These are phyloP conservation scores for Rhinella marina DNA, from an alignment of 2,797 vertebrate genomes.

Conservation along the genomic window DNA sequence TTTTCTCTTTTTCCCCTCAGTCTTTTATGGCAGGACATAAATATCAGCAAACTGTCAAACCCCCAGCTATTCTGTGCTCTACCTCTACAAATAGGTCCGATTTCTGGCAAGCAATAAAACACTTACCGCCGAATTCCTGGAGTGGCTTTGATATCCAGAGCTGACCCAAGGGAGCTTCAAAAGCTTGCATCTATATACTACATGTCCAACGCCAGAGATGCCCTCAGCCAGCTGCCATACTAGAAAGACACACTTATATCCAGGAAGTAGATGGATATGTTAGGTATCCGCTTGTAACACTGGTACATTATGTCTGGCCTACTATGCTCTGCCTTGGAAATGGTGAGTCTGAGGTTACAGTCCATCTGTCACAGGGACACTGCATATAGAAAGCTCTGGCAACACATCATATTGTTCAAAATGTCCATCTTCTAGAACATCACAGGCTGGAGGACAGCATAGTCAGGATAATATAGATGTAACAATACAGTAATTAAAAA, in stretches of 20 bases:
- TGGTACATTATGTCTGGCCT: neutral
- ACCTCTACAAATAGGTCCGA: slow-evolving; percentile 86
- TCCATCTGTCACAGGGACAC: neutral
- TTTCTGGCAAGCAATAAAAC: slow-evolving; percentile 88
- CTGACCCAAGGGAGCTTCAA: slow-evolving; percentile 72
- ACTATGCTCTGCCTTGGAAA: neutral
- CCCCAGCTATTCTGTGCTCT: slow-evolving; percentile 81
- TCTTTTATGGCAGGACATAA: slow-evolving; percentile 82
- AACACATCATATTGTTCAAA: neutral
- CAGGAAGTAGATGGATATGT: too few relatives aligned
- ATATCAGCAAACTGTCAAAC: slow-evolving; percentile 84
- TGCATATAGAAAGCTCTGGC: neutral
- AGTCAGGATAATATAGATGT: too few relatives aligned
- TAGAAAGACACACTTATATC: neutral
- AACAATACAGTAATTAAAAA: too few relatives aligned
- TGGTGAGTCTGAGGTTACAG: neutral
- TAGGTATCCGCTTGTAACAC: neutral
- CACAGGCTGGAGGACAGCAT: neutral
- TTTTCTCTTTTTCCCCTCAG: slow-evolving; percentile 65
- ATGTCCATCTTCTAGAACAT: neutral
- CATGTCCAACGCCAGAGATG: slow-evolving; percentile 29
- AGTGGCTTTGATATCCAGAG: slow-evolving; percentile 78
- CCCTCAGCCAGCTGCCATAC: slow-evolving; percentile 26
- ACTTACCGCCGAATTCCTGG: slow-evolving; percentile 84
- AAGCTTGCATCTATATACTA: slow-evolving; percentile 64